These are phyloP conservation scores for Hypomecis punctinalis DNA, from an alignment of 2,888 invertebrate species.

Conservation along the genomic window DNA sequence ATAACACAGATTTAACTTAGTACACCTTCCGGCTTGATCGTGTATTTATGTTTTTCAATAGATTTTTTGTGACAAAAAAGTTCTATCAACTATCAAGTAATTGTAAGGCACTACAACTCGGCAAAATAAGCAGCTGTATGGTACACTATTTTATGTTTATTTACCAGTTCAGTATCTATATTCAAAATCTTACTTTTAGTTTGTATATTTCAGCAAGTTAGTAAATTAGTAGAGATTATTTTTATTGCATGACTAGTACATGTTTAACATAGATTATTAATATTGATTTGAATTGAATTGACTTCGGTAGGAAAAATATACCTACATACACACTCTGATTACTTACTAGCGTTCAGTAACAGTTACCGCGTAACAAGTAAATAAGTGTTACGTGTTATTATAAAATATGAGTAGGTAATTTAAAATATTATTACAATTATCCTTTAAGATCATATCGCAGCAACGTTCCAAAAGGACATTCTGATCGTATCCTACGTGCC, in stretches of 20 bases:
- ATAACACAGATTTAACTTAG: too few relatives aligned
- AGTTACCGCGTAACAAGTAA: not conserved
- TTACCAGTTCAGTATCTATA: not conserved
- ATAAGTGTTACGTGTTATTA: not conserved
- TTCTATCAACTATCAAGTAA: too few relatives aligned
- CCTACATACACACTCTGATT: not conserved
- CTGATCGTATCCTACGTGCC: slow-evolving; percentile 47
- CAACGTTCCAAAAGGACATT: slow-evolving; percentile 63
- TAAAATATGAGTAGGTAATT: not conserved
- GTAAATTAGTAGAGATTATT: too few relatives aligned
- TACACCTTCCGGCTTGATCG: too few relatives aligned
- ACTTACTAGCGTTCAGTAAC: not conserved
- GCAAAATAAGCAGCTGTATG: too few relatives aligned
- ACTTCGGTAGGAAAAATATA: not conserved
- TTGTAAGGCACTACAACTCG: too few relatives aligned
- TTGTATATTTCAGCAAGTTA: too few relatives aligned
- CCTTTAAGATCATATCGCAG: slow-evolving; percentile 52
- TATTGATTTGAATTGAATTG: not conserved
- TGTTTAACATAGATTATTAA: not conserved
- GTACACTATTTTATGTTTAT: too few relatives aligned
- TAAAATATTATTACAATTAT: not conserved
- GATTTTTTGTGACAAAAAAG: too few relatives aligned
- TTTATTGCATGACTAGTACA: too few relatives aligned
- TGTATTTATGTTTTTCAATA: too few relatives aligned
- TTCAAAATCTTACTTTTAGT: not conserved